phyloP scores from a whole-genome alignment of 2,797 vertebrate genomes.

The Chanos chanos region DNA sequence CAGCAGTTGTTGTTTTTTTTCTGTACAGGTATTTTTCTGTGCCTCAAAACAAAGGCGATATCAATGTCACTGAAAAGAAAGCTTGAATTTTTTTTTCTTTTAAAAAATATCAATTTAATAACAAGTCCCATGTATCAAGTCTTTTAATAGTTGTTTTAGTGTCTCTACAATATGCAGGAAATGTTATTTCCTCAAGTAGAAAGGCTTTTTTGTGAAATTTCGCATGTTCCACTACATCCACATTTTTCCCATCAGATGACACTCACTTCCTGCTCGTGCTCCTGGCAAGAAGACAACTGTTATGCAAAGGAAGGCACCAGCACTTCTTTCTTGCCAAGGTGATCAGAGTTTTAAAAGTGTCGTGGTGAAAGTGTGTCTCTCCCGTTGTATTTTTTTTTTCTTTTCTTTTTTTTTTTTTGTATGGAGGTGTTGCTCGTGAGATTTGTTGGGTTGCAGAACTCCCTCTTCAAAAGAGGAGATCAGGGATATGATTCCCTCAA shows the following conservation, averaged over 20 bases:
- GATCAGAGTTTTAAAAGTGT: slow-evolving; percentile 37
- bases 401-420: slow-evolving; percentile 11
- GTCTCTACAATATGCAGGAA: slow-evolving; percentile 65
- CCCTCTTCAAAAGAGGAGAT: slow-evolving; percentile 58
- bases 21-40: slow-evolving; percentile 79
- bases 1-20: slow-evolving; percentile 82
- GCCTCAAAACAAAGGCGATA: slow-evolving; percentile 81
- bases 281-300: slow-evolving; percentile 63
- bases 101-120: slow-evolving; percentile 90
- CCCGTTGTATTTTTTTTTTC: slow-evolving; percentile 33
- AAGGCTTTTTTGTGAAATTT: slow-evolving; percentile 81
- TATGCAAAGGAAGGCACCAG: slow-evolving; percentile 82
- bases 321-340: slow-evolving; percentile 70
- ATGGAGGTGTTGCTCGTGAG: too few relatives aligned
- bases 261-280: slow-evolving; percentile 47
- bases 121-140: slow-evolving; percentile 70
- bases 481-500: slow-evolving; percentile 67
- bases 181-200: slow-evolving; percentile 73
- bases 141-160: slow-evolving; percentile 50
- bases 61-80: slow-evolving; percentile 76
- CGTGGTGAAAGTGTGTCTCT: slow-evolving; percentile 40
- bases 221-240: slow-evolving; percentile 49
- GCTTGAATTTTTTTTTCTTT: slow-evolving; percentile 63
- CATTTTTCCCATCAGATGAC: slow-evolving; percentile 34
- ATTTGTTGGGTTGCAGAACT: too few relatives aligned